A percentile compares a stretch with the other conserved stretches of the same genome.
phyloP scores from a whole-genome alignment of 2,113 vertebrate genomes.

The Synchiropus splendidus region DNA sequence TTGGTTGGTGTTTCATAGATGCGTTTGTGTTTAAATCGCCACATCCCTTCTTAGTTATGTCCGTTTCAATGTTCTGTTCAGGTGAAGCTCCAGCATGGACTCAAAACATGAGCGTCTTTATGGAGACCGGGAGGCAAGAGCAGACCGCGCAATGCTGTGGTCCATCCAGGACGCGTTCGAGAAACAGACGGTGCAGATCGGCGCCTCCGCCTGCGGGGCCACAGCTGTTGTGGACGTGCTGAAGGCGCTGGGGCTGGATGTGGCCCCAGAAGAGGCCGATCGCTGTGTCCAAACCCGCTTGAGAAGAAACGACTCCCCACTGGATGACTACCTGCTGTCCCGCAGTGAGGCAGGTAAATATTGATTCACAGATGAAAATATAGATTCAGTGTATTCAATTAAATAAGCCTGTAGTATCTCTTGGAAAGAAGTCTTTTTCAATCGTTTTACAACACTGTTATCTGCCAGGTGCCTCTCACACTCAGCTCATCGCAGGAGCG shows the following conservation, averaged over 20 bases:
- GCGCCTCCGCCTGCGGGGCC: constrained; percentile 64
- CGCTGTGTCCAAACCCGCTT: constrained; percentile 53
- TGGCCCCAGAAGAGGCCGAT: constrained; percentile 49
- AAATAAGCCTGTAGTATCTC: too few relatives aligned
- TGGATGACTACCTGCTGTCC: constrained; percentile 66
- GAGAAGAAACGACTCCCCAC: constrained; percentile 56
- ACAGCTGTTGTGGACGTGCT: constrained; percentile 67
- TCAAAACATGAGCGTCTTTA: constrained; percentile 2
- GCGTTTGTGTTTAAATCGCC: too few relatives aligned
- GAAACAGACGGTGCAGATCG: constrained; percentile 67
- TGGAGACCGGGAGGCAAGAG: constrained; percentile 4
- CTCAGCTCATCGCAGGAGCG: constrained; percentile 63
- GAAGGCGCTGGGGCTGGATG: constrained; percentile 56
- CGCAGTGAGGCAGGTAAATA: constrained; percentile 61
- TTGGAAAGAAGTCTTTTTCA: too few relatives aligned
- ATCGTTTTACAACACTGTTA: background rate
- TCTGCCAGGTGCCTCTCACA: constrained; percentile 61
- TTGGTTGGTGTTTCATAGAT: too few relatives aligned
- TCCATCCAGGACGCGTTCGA: constrained; percentile 61
- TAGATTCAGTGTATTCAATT: too few relatives aligned
- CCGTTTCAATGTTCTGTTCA: too few relatives aligned
- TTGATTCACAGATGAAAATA: background rate
- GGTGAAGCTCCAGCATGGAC: constrained; percentile 28
- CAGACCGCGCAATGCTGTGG: constrained; percentile 62
- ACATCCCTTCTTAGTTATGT: too few relatives aligned